Base-by-base conservation (phyloP, 2,888 invertebrate genomes). In the Athripsodes cinereus region DNA sequence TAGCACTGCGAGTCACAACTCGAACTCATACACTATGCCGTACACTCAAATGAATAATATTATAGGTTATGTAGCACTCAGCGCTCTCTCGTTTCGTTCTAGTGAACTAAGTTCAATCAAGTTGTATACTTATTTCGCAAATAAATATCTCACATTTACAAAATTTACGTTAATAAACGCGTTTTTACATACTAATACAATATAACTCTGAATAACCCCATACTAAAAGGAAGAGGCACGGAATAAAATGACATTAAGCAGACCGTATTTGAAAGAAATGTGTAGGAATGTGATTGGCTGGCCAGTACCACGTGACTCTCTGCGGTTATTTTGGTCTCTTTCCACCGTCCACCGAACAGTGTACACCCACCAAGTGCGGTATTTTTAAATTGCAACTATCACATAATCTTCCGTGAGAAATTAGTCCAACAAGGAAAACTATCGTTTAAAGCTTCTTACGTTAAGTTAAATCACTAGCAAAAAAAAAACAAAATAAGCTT, bases 331-430 rank as follows among this genome's bases (percentile, higher is more conserved):
- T 78, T 57, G 70, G 66, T 74, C 74, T 70, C 70, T 68, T 69
- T 68, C n/a, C n/a, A n/a, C n/a, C n/a, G n/a, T 53, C 13, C 40
- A 40, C 40, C 40, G 13, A 6, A 26, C 26, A 26, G 26, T 26
- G 26, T 73, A 75, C 75, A 77, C 75, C 72, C 71, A 74, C 73
- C 76, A 78, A 78, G 72, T 74, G 79, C 78, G 78, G 78, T 78
- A 78, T 79, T 78, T 79, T 79, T 79, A 78, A 79, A 78, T 51
- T 51, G 34, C 22, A 55, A 73, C 40, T 40, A 40, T 40, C 40
- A 40, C 40, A 40, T n/a, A n/a, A 40, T 40, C 2, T 13, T 10
- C 26, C 26, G 3, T 26, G 10, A 3, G 26, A 26, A 10, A 3
- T 10, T 26, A 26, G 26, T 26, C 10, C 26, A 26, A 26, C 3